A percentile compares a stretch with the other conserved stretches of the same genome.
phyloP scores from a whole-genome alignment of 2,113 vertebrate species.

The Nyctibius bracteatus region DNA sequence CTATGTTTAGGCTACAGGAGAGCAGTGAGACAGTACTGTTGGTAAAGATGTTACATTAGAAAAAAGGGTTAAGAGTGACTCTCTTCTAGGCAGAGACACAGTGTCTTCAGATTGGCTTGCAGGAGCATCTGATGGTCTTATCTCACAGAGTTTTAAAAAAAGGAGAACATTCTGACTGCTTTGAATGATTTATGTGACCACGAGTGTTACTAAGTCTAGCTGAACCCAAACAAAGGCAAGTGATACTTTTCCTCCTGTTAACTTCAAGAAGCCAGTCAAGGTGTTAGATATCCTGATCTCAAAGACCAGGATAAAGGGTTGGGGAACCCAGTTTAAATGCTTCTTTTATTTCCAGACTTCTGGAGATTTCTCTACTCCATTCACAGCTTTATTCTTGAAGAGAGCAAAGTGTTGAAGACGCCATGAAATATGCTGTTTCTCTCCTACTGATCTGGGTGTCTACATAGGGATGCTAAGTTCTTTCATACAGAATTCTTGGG shows the following conservation, averaged over 20 bases:
- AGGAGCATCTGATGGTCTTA: background rate
- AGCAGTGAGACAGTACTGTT: background rate
- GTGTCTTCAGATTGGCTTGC: background rate
- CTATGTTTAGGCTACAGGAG: constrained; percentile 8
- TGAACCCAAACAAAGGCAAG: constrained; percentile 11
- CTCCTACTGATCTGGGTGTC: background rate
- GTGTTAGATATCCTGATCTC: background rate
- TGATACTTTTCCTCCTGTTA: background rate
- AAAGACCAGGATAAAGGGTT: background rate
- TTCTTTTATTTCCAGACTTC: background rate
- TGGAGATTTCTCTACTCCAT: background rate
- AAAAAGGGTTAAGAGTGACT: background rate
- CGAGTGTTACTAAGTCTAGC: background rate
- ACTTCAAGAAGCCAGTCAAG: background rate
- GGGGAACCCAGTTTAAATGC: background rate
- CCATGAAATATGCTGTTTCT: background rate
- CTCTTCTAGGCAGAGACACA: background rate
- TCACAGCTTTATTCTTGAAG: background rate
- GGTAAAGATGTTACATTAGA: background rate
- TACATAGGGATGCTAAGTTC: background rate
- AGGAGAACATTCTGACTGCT: background rate
- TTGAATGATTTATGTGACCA: background rate
- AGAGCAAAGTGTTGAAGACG: background rate
- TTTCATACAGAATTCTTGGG: background rate
- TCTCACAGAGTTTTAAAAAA: background rate